phyloP scores from a whole-genome alignment of 2,888 invertebrate species.

The Eupithecia subumbrata region DNA sequence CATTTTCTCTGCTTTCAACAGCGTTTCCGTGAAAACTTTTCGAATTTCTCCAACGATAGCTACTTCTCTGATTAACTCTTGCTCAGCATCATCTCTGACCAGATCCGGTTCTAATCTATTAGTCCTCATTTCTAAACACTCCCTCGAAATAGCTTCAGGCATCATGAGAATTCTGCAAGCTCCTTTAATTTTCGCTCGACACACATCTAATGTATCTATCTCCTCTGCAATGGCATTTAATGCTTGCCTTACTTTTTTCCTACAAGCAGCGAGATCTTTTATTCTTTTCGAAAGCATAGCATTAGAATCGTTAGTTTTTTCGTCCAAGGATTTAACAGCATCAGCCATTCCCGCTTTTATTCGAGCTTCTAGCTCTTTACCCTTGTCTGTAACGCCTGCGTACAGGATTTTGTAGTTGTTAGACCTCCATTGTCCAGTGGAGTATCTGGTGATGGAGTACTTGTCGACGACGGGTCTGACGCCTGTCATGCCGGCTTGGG shows the following conservation, averaged over 20 bases:
- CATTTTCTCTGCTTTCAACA: slow-evolving; percentile 87
- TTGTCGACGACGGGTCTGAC: slow-evolving; percentile 90
- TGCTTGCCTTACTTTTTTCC: slow-evolving; percentile 86
- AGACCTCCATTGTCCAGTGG: slow-evolving; percentile 89
- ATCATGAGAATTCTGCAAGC: slow-evolving; percentile 87
- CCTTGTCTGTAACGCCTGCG: slow-evolving; percentile 66
- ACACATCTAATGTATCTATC: slow-evolving; percentile 85
- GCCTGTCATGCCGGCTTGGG: slow-evolving; percentile 88
- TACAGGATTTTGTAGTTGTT: slow-evolving; percentile 82
- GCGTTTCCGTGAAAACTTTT: slow-evolving; percentile 84
- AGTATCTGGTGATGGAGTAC: slow-evolving; percentile 89
- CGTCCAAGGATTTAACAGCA: slow-evolving; percentile 83
- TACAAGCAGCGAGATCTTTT: slow-evolving; percentile 85
- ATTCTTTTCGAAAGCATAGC: slow-evolving; percentile 60
- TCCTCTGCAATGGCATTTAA: slow-evolving; percentile 87
- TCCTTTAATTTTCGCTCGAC: slow-evolving; percentile 86
- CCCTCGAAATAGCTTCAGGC: slow-evolving; percentile 88
- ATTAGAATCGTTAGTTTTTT: slow-evolving; percentile 78
- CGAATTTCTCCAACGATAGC: slow-evolving; percentile 89
- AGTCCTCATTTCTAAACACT: slow-evolving; percentile 88
- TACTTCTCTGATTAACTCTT: slow-evolving; percentile 90
- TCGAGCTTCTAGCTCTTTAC: slow-evolving; percentile 56
- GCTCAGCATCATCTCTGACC: slow-evolving; percentile 91
- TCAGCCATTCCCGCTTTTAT: slow-evolving; percentile 70
- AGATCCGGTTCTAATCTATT: slow-evolving; percentile 89